Percentiles rank a stretch among this genome's conserved stretches.
Evolutionary conservation across 2,888 invertebrate species (phyloP).

Genomic region (Stramonita haemastoma): DNA sequence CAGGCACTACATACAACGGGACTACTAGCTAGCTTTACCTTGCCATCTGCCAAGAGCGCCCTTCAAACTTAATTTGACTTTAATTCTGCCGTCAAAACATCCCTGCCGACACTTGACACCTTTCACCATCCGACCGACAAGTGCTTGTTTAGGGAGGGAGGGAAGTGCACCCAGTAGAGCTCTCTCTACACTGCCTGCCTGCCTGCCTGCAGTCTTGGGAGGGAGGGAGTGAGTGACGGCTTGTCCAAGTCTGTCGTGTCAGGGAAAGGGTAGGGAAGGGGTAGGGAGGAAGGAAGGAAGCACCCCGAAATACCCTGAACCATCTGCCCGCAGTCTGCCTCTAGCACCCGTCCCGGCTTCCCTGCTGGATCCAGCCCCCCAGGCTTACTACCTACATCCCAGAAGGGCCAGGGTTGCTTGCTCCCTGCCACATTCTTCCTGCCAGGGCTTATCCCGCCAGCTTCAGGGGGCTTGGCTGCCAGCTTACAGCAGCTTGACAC

Average conservation of each 20-base stretch:
- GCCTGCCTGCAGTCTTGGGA: no score
- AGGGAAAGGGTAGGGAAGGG: neutral
- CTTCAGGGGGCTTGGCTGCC: no score
- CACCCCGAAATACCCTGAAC: neutral
- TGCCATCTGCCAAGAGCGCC: neutral
- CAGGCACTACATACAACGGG: neutral
- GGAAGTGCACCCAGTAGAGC: neutral
- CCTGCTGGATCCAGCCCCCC: constrained; percentile 4
- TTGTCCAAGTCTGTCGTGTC: no score
- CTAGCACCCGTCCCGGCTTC: neutral
- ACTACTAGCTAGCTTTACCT: neutral
- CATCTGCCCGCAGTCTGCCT: neutral
- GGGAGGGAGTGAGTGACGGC: neutral
- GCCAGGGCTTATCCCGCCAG: neutral
- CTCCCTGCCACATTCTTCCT: neutral
- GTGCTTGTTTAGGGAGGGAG: neutral
- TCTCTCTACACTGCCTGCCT: no score
- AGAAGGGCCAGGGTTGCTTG: neutral
- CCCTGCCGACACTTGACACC: constrained; percentile 35
- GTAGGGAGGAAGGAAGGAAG: neutral
- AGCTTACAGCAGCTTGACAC: constrained; percentile 19
- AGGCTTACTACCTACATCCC: neutral
- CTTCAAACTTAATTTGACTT: constrained; percentile 40
- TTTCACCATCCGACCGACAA: neutral
- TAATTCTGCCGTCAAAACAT: constrained; percentile 40